These are phyloP conservation scores for Rhagoletis zephyria DNA, from an alignment of 1,140 invertebrate species.

Conservation along the genomic window DNA sequence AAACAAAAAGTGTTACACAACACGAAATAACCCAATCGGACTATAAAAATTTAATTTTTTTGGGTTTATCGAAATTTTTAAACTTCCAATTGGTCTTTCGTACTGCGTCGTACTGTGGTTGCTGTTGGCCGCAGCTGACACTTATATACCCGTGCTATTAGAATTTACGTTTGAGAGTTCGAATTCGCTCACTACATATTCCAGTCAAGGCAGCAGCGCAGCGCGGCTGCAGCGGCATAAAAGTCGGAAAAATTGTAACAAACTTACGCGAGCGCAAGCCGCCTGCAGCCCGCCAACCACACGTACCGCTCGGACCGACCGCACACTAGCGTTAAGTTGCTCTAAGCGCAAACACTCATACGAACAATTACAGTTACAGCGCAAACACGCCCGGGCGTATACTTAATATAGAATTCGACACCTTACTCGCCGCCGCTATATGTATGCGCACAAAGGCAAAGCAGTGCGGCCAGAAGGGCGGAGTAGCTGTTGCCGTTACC, in stretches of 20 bases:
- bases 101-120: slow-evolving; percentile 65
- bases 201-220: slow-evolving; percentile 57
- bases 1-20: slow-evolving; percentile 35
- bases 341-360: slow-evolving; percentile 1
- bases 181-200: slow-evolving; percentile 4
- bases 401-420: slow-evolving; percentile 49
- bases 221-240: slow-evolving; percentile 57
- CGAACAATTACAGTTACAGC: background rate
- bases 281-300: background rate
- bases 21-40: slow-evolving; percentile 65
- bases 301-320: background rate
- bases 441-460: background rate
- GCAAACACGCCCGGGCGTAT: slow-evolving; percentile 25
- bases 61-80: slow-evolving; percentile 58
- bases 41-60: slow-evolving; percentile 62
- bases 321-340: background rate
- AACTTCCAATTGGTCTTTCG: slow-evolving; percentile 72
- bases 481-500: background rate
- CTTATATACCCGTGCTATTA: slow-evolving; percentile 64
- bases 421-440: background rate
- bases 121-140: slow-evolving; percentile 58
- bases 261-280: background rate
- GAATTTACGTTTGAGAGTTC: slow-evolving; percentile 56
- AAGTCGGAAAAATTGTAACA: slow-evolving; percentile 58
- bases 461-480: slow-evolving; percentile 25